Base-by-base conservation (phyloP, 2,113 vertebrate species). In the Planiliza haematocheilus region DNA sequence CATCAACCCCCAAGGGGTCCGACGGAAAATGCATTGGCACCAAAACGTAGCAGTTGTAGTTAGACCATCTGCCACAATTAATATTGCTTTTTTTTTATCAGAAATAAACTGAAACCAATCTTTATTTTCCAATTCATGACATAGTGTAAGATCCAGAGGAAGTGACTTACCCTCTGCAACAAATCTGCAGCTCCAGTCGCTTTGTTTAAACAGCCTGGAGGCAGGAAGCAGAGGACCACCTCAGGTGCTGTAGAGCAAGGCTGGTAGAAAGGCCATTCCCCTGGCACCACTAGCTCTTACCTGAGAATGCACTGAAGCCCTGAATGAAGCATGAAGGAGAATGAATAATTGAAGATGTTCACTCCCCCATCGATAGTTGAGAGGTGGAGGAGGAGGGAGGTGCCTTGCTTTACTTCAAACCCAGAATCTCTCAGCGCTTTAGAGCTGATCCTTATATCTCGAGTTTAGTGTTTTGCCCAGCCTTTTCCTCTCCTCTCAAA, bases 291-390 rank as follows among this genome's bases (percentile, higher is more conserved):
- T 61, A 80, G 75, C 81, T 85, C 69, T 79, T 75, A 91, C 88
- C 89, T 88, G 86, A 86, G 84, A 87, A 91, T 82, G 89, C 81
- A 79, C 74, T 66, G 74, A 86, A 85, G 18, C 83, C 77, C 69
- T 85, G 88, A 90, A 86, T 88, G 89, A 89, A 89, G 91, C 89
- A 90, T 90, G 91, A 90, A 70, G 77, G 67, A 86, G 85, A 90
- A 91, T 91, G 81, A 91, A 90, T 88, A 84, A 90, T 89, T 82
- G 55, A 91, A 83, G 71, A 78, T 4, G 24, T 77, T 81, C 74
- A 77, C 84, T 89, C 66, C 82, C 81, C 84, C 71, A 72, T 86
- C 41, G 39, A 82, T 83, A 90, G 65, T 80, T 76, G 81, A 80
- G 81, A 90, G 82, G 81, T 73, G 83, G 86, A 88, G 90, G 89